These are phyloP conservation scores for Ceratosolen fusciceps DNA, from an alignment of 1,140 invertebrate species.

Conservation along the genomic window DNA sequence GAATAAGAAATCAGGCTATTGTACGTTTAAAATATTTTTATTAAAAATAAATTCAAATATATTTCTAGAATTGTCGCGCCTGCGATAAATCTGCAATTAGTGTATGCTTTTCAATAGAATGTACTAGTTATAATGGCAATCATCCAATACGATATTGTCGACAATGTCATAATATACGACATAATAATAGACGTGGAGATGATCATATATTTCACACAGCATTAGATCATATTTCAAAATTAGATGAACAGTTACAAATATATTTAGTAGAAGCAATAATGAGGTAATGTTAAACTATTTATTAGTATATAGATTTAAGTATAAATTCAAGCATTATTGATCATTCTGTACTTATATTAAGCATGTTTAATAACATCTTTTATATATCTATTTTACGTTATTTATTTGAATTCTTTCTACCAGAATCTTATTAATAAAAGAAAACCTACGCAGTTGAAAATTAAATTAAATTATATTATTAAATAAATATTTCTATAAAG, in stretches of 20 bases:
- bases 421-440: too few relatives aligned
- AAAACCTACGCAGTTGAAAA: too few relatives aligned
- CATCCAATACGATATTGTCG: conserved; percentile 95
- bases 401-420: too few relatives aligned
- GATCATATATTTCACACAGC: conserved; percentile 93
- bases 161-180: conserved; percentile 90
- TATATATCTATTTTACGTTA: too few relatives aligned
- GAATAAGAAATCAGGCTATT: too few relatives aligned
- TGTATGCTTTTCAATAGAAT: conserved; percentile 97
- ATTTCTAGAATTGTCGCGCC: conserved; percentile 90
- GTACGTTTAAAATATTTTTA: too few relatives aligned
- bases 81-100: conserved; percentile 94
- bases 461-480: too few relatives aligned
- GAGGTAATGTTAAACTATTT: conserved; percentile 74
- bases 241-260: conserved; percentile 91
- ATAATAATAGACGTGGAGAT: conserved; percentile 86
- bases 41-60: too few relatives aligned
- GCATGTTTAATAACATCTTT: too few relatives aligned
- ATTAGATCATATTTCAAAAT: conserved; percentile 87
- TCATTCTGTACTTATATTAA: too few relatives aligned
- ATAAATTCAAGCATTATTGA: too few relatives aligned
- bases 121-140: conserved; percentile 95
- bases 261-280: conserved; percentile 98
- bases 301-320: neutral
- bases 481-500: too few relatives aligned